phyloP scores from a whole-genome alignment of 1,140 invertebrate genomes.

The Nomia melanderi region DNA sequence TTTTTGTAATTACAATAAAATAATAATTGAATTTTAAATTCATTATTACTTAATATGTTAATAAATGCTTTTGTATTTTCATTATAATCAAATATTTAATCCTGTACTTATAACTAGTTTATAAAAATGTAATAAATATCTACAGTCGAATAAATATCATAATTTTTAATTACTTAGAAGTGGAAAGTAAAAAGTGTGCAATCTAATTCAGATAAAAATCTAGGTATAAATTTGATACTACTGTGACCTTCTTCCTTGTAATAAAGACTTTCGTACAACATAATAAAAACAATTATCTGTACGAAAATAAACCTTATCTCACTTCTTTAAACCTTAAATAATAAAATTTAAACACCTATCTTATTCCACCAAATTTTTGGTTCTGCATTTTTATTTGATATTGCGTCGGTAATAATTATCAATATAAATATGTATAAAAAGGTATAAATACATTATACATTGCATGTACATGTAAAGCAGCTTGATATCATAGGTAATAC shows the following conservation, averaged over 20 bases:
- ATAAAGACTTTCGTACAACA: neutral
- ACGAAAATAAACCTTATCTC: neutral
- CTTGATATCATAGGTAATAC: slow-evolving; percentile 29
- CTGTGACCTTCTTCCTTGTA: neutral
- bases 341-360: neutral
- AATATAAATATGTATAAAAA: slow-evolving; percentile 64
- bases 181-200: neutral
- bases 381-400: slow-evolving; percentile 38
- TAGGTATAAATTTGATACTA: neutral
- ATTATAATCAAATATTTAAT: no score
- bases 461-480: slow-evolving; percentile 32
- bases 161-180: neutral
- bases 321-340: neutral
- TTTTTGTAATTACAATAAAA: no score
- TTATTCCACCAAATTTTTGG: neutral
- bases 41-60: no score
- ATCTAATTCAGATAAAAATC: neutral
- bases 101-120: no score
- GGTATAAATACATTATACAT: slow-evolving; percentile 55
- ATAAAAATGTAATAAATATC: neutral
- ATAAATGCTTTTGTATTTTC: no score
- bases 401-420: slow-evolving; percentile 39
- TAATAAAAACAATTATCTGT: neutral
- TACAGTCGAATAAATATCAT: neutral
- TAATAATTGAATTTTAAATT: no score